These are phyloP conservation scores for Pseudois nayaur DNA, from an alignment of 2,113 vertebrate species.

Conservation along the genomic window DNA sequence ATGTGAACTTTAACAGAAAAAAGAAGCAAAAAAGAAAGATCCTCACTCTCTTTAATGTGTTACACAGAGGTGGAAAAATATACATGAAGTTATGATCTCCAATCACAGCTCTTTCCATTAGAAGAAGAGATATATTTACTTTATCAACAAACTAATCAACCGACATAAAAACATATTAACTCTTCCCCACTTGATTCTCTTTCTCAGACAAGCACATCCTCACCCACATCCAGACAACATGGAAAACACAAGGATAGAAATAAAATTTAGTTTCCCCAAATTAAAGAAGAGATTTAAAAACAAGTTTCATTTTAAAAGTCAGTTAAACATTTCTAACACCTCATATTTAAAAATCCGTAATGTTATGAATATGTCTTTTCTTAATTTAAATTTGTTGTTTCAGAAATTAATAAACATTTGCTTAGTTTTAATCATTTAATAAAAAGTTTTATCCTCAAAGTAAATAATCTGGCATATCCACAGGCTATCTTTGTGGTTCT, in stretches of 20 bases:
- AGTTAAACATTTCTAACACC: neutral
- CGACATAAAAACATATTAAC: neutral
- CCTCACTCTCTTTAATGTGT: neutral
- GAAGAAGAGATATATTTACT: neutral
- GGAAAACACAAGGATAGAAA: neutral
- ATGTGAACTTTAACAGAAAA: neutral
- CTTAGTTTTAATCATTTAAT: conserved; percentile 24
- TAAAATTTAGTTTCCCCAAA: neutral
- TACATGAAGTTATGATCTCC: neutral
- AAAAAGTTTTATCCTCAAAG: conserved; percentile 7
- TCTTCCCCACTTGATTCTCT: neutral
- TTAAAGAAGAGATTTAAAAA: neutral
- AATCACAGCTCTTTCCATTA: neutral
- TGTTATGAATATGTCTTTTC: neutral
- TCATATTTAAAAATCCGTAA: neutral
- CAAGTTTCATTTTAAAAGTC: neutral
- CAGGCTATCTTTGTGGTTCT: neutral
- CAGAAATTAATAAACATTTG: conserved; percentile 23
- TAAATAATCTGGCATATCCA: neutral
- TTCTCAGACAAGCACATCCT: neutral
- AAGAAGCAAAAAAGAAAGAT: neutral
- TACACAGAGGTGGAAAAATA: neutral
- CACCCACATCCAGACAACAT: neutral
- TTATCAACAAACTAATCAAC: neutral
- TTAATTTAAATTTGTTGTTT: neutral